phyloP scores from a whole-genome alignment of 2,888 invertebrate species.

The Craniophora ligustri region DNA sequence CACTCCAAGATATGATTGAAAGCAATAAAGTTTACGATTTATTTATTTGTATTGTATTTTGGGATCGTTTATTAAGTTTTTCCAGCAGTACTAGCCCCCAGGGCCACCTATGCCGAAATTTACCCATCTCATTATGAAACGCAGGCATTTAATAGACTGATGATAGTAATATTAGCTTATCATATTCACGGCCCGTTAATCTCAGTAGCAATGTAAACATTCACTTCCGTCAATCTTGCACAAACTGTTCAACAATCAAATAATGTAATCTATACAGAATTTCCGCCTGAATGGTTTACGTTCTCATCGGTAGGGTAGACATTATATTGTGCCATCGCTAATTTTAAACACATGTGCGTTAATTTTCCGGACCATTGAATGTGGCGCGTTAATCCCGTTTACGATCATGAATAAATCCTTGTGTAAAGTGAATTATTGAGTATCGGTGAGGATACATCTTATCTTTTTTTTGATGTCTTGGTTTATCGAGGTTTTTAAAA shows the following conservation, averaged over 20 bases:
- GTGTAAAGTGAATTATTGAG: conserved; percentile 60
- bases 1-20: too few species aligned
- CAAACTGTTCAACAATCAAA: conserved; percentile 25
- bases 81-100: too few species aligned
- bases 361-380: conserved; percentile 68
- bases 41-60: too few species aligned
- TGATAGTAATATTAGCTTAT: too few species aligned
- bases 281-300: conserved; percentile 16
- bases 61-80: too few species aligned
- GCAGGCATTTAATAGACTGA: too few species aligned
- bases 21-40: too few species aligned
- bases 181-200: too few species aligned
- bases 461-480: conserved; percentile 32
- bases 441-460: conserved; percentile 38
- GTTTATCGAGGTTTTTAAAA: background rate
- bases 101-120: too few species aligned
- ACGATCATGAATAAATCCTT: conserved; percentile 57
- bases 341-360: conserved; percentile 66
- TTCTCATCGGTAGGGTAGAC: conserved; percentile 14
- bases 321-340: conserved; percentile 54
- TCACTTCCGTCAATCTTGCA: conserved; percentile 2
- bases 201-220: background rate
- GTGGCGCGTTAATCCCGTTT: conserved; percentile 60
- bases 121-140: too few species aligned
- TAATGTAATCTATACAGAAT: conserved; percentile 37